These are phyloP conservation scores for Orchesellides sinensis DNA, from an alignment of 2,888 invertebrate species.

Conservation along the genomic window DNA sequence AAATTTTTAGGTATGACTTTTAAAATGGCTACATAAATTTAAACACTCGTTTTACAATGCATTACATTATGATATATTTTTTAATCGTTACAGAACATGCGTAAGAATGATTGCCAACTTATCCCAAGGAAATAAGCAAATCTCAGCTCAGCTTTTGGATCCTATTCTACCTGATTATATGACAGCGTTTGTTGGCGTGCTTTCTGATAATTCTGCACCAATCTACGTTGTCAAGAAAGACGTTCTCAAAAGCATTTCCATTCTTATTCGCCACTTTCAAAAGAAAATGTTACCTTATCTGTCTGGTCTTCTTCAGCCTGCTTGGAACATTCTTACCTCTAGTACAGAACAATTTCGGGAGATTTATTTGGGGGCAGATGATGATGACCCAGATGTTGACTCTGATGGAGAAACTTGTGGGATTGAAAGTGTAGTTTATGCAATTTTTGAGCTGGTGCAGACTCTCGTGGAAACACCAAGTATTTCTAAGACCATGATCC, in stretches of 20 bases:
- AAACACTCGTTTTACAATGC: too few species aligned
- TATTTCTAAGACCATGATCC: slow-evolving; percentile 75
- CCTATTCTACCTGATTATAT: slow-evolving; percentile 84
- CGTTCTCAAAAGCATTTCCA: slow-evolving; percentile 71
- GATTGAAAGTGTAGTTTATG: slow-evolving; percentile 78
- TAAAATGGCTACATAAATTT: too few species aligned
- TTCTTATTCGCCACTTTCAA: slow-evolving; percentile 80
- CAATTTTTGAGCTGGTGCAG: slow-evolving; percentile 79
- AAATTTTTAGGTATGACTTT: slow-evolving; percentile 79
- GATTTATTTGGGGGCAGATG: slow-evolving; percentile 81
- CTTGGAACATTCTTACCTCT: slow-evolving; percentile 84
- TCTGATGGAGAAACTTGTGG: slow-evolving; percentile 80
- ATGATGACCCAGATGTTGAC: slow-evolving; percentile 81
- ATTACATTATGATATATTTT: too few species aligned
- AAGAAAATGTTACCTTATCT: slow-evolving; percentile 81
- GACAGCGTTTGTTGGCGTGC: slow-evolving; percentile 81
- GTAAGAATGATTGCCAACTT: slow-evolving; percentile 80
- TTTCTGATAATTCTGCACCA: slow-evolving; percentile 79
- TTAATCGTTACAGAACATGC: slow-evolving; percentile 80
- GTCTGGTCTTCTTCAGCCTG: slow-evolving; percentile 81
- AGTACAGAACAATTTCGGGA: slow-evolving; percentile 83
- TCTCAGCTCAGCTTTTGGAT: slow-evolving; percentile 81
- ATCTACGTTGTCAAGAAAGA: slow-evolving; percentile 69
- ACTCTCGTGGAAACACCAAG: slow-evolving; percentile 76
- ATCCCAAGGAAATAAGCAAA: slow-evolving; percentile 79